Conservation (phyloP, 1,140 invertebrate species). For the Philotrypesis tridentata region DNA sequence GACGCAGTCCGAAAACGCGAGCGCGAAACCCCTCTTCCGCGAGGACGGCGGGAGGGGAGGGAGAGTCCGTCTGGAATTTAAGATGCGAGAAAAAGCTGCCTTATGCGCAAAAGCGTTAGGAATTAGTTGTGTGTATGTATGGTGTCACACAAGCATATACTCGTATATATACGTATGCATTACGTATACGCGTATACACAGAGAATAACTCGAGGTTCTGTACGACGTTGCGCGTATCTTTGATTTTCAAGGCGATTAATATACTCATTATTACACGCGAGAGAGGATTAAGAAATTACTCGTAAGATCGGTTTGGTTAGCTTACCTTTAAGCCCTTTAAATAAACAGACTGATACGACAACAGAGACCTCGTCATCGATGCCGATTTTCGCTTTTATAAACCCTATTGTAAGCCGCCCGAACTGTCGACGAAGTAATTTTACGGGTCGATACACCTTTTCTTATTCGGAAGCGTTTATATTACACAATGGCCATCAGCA, state of each 20-base stretch:
- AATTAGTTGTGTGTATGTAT: not conserved
- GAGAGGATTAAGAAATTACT: not conserved
- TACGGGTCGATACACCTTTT: no score
- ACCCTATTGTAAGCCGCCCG: no score
- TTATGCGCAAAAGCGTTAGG: not conserved
- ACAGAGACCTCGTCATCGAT: not conserved
- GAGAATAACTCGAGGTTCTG: no score
- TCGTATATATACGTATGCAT: no score
- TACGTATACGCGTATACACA: no score
- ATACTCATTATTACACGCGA: no score
- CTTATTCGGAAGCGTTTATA: no score
- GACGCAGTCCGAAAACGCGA: not conserved
- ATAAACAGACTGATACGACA: not conserved
- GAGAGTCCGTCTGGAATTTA: constrained; percentile 10
- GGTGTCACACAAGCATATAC: no score
- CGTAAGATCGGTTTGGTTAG: not conserved
- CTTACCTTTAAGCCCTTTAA: not conserved
- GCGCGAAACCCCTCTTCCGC: not conserved
- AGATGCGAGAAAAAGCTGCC: not conserved
- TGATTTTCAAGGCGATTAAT: not conserved
- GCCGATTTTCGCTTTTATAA: no score
- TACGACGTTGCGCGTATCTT: no score
- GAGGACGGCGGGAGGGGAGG: not conserved
- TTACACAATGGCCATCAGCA: no score
- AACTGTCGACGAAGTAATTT: no score